Evolutionary conservation across 2,888 invertebrate species (phyloP).

Genomic region (Baronia brevicornis): DNA sequence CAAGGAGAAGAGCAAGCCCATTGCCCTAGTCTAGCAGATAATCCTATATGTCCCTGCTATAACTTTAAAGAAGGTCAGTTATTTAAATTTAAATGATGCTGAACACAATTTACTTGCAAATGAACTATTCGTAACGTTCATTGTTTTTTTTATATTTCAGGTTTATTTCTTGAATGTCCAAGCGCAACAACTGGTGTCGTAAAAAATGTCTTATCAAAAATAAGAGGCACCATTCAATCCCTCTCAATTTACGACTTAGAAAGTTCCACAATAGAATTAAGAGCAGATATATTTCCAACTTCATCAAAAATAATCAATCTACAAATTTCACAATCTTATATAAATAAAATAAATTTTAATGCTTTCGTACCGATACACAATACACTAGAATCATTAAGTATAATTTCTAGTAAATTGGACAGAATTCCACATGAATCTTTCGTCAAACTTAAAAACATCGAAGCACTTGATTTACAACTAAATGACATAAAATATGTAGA

Average conservation of each 20-base stretch:
- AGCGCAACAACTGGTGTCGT: constrained; percentile 86
- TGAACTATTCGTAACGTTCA: no score
- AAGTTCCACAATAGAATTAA: constrained; percentile 84
- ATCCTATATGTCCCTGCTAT: constrained; percentile 92
- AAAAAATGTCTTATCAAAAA: constrained; percentile 82
- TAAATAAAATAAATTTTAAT: constrained; percentile 81
- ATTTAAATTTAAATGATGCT: constrained; percentile 13
- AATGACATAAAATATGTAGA: constrained; percentile 89
- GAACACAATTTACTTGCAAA: no score
- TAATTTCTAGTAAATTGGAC: constrained; percentile 83
- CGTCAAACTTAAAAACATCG: constrained; percentile 80
- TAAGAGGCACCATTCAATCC: constrained; percentile 84
- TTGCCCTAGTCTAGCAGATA: constrained; percentile 85
- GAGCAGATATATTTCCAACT: constrained; percentile 84
- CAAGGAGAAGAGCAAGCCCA: constrained; percentile 73
- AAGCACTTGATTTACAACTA: constrained; percentile 87
- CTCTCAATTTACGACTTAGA: constrained; percentile 93
- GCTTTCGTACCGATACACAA: constrained; percentile 81
- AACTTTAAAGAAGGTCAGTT: constrained; percentile 88
- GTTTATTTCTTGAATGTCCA: constrained; percentile 91
- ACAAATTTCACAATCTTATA: constrained; percentile 85
- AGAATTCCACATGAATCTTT: constrained; percentile 87
- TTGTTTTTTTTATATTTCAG: constrained; percentile 64
- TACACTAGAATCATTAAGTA: constrained; percentile 83
- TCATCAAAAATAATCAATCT: constrained; percentile 81